Conservation (phyloP, 2,888 invertebrate species). For the Thera britannica region DNA sequence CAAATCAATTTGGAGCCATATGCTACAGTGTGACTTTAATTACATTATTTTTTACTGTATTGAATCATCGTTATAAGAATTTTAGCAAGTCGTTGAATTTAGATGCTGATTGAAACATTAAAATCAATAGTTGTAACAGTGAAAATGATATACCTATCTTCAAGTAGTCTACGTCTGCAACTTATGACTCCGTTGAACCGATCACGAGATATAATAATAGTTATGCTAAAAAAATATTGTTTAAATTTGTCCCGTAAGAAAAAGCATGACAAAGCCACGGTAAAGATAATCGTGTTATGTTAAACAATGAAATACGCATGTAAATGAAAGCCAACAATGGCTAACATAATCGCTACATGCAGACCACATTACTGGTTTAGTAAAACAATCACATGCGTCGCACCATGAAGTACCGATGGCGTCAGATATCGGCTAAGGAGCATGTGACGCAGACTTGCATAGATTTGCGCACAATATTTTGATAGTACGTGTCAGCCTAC, state of each 20-base stretch:
- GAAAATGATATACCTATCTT: too few relatives aligned
- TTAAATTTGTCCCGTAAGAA: slow-evolving; percentile 21
- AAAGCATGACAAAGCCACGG: slow-evolving; percentile 32
- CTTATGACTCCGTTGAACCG: neutral
- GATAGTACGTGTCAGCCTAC: slow-evolving; percentile 44
- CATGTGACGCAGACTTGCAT: slow-evolving; percentile 52
- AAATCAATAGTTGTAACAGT: neutral
- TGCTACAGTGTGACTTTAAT: slow-evolving; percentile 43
- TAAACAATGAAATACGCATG: slow-evolving; percentile 36
- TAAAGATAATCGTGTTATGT: slow-evolving; percentile 34
- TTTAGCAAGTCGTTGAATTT: slow-evolving; percentile 1
- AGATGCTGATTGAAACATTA: slow-evolving; percentile 8
- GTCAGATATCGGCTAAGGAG: slow-evolving; percentile 45
- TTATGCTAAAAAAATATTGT: neutral
- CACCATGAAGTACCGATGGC: slow-evolving; percentile 48
- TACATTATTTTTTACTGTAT: slow-evolving; percentile 37
- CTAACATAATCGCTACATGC: slow-evolving; percentile 33
- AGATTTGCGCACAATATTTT: slow-evolving; percentile 58
- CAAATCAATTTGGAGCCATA: slow-evolving; percentile 57
- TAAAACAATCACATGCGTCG: slow-evolving; percentile 55
- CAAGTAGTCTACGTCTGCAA: neutral
- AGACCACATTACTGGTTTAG: slow-evolving; percentile 44
- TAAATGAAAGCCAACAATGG: slow-evolving; percentile 41
- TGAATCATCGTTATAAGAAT: slow-evolving; percentile 28
- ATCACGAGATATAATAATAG: neutral